Evolutionary conservation across 2,113 vertebrate species (phyloP).

Genomic region (Cariama cristata): DNA sequence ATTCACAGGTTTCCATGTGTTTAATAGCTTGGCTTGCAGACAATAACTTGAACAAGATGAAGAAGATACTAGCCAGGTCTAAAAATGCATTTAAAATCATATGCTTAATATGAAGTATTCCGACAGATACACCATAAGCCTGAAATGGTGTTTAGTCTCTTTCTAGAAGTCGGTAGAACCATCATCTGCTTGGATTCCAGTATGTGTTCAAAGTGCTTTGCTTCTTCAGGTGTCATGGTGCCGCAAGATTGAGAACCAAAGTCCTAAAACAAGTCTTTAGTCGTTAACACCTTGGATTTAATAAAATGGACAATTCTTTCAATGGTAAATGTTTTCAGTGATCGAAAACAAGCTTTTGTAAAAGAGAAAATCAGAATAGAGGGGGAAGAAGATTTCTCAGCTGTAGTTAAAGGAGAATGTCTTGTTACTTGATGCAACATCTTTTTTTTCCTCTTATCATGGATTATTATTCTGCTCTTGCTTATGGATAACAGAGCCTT

Average conservation of each 20-base stretch:
- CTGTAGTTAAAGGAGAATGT: not conserved
- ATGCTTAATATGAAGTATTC: not conserved
- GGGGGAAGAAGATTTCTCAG: not conserved
- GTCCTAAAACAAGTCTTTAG: not conserved
- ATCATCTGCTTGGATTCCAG: not conserved
- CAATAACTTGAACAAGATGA: not conserved
- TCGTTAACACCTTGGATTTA: not conserved
- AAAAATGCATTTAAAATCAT: not conserved
- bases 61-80: not conserved
- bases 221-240: not conserved
- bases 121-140: not conserved
- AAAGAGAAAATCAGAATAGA: not conserved
- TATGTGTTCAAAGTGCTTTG: not conserved
- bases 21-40: not conserved
- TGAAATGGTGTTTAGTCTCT: not conserved
- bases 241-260: not conserved
- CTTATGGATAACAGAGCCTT: not conserved
- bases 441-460: not conserved
- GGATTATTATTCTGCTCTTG: not conserved
- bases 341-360: not conserved
- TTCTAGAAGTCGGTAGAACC: not conserved
- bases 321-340: not conserved
- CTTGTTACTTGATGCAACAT: not conserved
- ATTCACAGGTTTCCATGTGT: not conserved
- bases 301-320: not conserved